phyloP scores from a whole-genome alignment of 1,140 invertebrate species.

The Sarcophaga peregrina region DNA sequence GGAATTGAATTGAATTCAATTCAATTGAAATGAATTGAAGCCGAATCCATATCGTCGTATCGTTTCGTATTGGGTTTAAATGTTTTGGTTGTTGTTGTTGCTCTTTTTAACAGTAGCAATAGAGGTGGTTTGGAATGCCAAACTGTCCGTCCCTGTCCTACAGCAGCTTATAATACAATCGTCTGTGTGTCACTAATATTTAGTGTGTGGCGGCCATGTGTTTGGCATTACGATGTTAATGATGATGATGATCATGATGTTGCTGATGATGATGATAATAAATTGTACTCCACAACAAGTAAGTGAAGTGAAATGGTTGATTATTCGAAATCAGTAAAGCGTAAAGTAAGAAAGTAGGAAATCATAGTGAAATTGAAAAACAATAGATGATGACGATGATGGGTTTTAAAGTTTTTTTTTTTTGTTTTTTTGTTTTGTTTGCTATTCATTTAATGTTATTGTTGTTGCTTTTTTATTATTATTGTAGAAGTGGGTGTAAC shows the following conservation, averaged over 20 bases:
- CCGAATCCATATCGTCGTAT: background rate
- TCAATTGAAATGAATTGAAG: no score
- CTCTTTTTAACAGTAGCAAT: background rate
- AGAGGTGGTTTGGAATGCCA: no score
- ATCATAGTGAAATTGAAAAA: constrained; percentile 19
- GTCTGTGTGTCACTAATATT: background rate
- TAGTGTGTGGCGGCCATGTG: background rate
- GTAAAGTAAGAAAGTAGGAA: constrained; percentile 27
- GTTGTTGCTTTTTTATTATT: background rate
- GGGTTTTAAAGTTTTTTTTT: background rate
- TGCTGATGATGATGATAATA: background rate
- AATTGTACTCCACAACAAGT: background rate
- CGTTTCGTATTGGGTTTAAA: background rate
- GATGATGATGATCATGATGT: background rate
- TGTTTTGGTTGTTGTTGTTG: background rate
- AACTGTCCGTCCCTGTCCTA: no score
- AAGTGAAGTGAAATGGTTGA: background rate
- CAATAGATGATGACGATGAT: constrained; percentile 12
- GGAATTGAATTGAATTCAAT: background rate
- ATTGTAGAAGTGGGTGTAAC: constrained; percentile 18
- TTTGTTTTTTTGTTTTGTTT: background rate
- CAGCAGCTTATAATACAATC: no score
- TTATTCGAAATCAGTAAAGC: constrained; percentile 1
- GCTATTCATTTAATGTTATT: no score
- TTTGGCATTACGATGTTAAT: background rate